Base-by-base conservation (phyloP, 2,797 vertebrate genomes). In the Dipus sagitta region DNA sequence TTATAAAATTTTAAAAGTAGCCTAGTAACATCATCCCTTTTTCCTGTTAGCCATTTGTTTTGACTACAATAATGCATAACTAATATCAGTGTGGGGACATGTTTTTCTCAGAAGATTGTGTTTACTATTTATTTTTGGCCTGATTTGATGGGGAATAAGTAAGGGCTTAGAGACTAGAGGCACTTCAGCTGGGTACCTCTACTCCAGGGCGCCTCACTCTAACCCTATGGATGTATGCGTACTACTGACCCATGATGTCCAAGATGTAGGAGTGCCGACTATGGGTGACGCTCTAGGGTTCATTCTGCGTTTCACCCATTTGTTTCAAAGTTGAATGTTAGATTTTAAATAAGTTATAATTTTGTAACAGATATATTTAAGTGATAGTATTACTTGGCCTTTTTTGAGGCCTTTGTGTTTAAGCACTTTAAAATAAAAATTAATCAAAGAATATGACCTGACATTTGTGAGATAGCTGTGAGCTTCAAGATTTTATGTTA, bases 381-480 rank as follows among this genome's bases (percentile, higher is more conserved):
- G 38, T 83, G 85, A 92, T 94, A 95, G 92, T 95, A 95, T 97
- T 97, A 95, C 76, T 82, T 72, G 96, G 97, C 95, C 91, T 83
- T 60, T 97, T 96, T 95, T 96, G 89, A 97, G 96, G 97, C 95
- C 97, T 95, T 95, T 96, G 82, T 95, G 81, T 96, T 96, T 89
- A 97, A 97, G 97, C 97, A 97, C 97, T 97, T 97, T 97, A 97
- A 96, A 96, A 96, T 96, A 90, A 90, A 96, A 88, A 83, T 79
- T 70, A 34, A 86, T 96, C 68, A 91, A 95, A 96, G 88, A 75
- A 34, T 42, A 80, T 87, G 85, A 96, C 72, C 88, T 79, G 67
- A 70, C 82, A 95, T 86, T 95, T 96, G 82, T 93, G 65, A 95
- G 71, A 26, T 68, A 92, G 86, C 74, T 71, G 34, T 90, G 80